Base-by-base conservation (phyloP, 2,888 invertebrate genomes). In the Stenichneumon culpator region DNA sequence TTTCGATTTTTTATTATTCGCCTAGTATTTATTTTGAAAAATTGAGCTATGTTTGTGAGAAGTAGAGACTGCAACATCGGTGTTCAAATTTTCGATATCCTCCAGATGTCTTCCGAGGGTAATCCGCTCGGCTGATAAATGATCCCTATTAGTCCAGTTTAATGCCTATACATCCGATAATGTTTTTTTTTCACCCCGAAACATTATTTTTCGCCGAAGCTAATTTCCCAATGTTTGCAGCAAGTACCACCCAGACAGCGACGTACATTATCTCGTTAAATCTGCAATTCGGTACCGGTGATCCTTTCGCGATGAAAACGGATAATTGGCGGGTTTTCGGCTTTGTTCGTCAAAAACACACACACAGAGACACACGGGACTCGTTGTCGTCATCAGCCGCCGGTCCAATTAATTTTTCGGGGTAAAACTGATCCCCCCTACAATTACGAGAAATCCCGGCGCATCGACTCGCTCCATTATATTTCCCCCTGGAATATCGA, bases 401-500 rank as follows among this genome's bases (percentile, higher is more conserved):
- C 57, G 67, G 77, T 87, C 86, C 87, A 88, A 88, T 88, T 88
- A 88, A 88, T 88, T 86, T 88, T 83, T 65, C 25, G 19, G 54
- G 68, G 69, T 84, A 84, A 86, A 88, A 86, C 80, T 86, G 83
- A 84, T 14, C 74, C 85, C 87, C 83, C 65, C 73, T 77, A 78
- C 84, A 83, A 85, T 84, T 82, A 84, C 82, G 79, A 72, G 81
- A 84, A 25, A 82, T 82, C 82, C 87, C 68, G 73, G 75, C 28
- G 54, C 81, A 74, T 86, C 74, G 79, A 75, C 70, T 83, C 65
- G 39, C 65, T 39, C 80, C 69, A 81, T 83, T 86, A 83, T 88
- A 83, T 79, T 80, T 80, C 69, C 82, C 79, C 77, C 60, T 67
- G 77, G 83, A 88, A 88, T 88, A 88, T 88, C 86, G 85, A 86